Percentiles rank a stretch among this genome's conserved stretches.
These are phyloP conservation scores for Edolisoma coerulescens DNA, from an alignment of 2,113 vertebrate species.

Conservation along the genomic window DNA sequence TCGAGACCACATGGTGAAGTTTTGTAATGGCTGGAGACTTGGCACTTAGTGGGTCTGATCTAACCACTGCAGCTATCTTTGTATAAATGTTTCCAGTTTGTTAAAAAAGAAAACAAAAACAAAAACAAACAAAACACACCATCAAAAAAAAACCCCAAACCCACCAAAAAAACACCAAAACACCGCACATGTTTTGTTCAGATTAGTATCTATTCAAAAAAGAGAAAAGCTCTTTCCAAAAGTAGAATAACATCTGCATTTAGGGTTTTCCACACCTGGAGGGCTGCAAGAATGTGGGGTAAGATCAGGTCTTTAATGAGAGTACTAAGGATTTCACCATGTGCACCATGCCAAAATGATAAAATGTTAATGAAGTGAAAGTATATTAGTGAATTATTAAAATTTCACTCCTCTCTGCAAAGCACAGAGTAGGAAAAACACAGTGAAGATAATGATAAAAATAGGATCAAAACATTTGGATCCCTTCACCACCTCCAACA, in stretches of 20 bases:
- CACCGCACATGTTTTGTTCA: not conserved
- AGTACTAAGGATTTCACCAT: conserved; percentile 38
- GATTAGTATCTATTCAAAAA: conserved; percentile 19
- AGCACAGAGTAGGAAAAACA: conserved; percentile 27
- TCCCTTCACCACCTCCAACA: conserved; percentile 14
- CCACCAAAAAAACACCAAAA: not conserved
- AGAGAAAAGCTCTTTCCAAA: not conserved
- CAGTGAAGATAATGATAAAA: conserved; percentile 40
- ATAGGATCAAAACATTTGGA: conserved; percentile 56
- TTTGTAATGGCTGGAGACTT: not conserved
- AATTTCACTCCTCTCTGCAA: conserved; percentile 43
- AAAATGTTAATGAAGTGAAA: conserved; percentile 63
- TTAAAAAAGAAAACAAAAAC: not conserved
- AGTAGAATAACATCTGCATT: not conserved
- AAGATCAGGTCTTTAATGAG: conserved; percentile 25
- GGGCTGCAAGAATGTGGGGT: not conserved
- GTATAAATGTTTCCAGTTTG: conserved; percentile 4
- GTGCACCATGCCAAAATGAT: conserved; percentile 47
- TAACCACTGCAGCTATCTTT: not conserved
- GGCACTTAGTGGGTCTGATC: not conserved
- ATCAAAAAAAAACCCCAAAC: not conserved
- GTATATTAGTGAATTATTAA: conserved; percentile 66
- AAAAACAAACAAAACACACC: not conserved
- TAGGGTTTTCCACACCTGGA: not conserved
- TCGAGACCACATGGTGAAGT: not conserved